Base-by-base conservation (phyloP, 1,140 invertebrate genomes). In the Matsumurasca onukii region DNA sequence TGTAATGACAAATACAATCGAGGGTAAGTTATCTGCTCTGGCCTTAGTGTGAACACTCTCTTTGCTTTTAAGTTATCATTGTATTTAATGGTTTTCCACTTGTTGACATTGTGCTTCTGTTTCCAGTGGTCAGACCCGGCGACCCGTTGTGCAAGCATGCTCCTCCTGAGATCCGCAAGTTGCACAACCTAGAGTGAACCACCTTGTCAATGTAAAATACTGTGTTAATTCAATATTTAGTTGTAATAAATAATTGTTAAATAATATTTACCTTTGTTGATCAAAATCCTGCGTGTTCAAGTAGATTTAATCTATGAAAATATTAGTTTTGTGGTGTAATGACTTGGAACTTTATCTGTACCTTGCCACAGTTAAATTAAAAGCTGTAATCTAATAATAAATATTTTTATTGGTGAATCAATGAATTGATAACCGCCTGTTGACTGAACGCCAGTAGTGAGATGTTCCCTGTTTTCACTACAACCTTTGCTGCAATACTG, bases 101-200 rank as follows among this genome's bases (percentile, higher is more conserved):
- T n/a, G n/a, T n/a, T n/a, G n/a, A n/a, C n/a, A n/a, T n/a, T n/a
- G n/a, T n/a, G n/a, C n/a, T n/a, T n/a, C n/a, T n/a, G n/a, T n/a
- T 52, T 52, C 5, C 55, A 59, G 55, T 59, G 2, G 55, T 59
- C 1, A 22, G 55, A 2, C 55, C 55, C 9, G 55, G 24, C n/a
- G 55, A 59, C 24, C 55, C 55, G 3, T 24, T 59, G 3, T 22
- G 24, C 5, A 27, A 5, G 3, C 55, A 59, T 22, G 15, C 55
- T 2, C 55, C 55, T 27, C 55, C 15, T 9, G 9, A 45, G 9
- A 45, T 9, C 9, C 9, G 24, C 5, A n/a, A 51, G n/a, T 5
- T 51, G 49, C 17, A 45, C 17, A 17, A 45, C 17, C 9, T 17
- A 12, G 34, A 9, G 34, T 45, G 9, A 12, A 17, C 9, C 17